Evolutionary conservation across 23 tunicate genomes (phyloP).

Genomic region (Botrylloides violaceus): DNA sequence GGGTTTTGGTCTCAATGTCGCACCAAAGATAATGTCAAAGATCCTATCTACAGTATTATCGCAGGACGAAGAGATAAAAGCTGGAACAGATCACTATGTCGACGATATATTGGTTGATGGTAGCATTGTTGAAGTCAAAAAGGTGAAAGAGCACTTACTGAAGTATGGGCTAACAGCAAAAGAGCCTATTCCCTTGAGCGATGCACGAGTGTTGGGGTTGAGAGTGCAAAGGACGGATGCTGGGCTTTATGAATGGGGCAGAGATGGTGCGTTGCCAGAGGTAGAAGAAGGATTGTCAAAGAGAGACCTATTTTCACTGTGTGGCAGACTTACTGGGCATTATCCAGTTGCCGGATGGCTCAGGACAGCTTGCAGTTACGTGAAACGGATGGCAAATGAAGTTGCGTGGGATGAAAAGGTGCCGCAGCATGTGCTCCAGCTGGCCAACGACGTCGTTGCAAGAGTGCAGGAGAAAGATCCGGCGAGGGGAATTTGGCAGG

Average conservation of each 20-base stretch:
- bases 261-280: neutral
- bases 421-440: neutral
- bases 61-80: neutral
- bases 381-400: neutral
- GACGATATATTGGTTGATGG: constrained; percentile 16
- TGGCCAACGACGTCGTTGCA: neutral
- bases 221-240: neutral
- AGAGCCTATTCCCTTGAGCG: neutral
- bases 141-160: neutral
- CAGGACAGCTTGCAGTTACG: constrained; percentile 18
- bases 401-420: constrained; percentile 3
- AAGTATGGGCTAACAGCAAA: constrained; percentile 1
- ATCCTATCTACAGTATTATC: neutral
- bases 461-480: constrained; percentile 3
- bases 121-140: constrained; percentile 1
- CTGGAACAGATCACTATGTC: constrained; percentile 13
- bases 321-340: constrained; percentile 18
- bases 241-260: neutral
- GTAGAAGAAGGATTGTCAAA: neutral
- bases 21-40: neutral
- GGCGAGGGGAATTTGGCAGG: constrained; percentile 22
- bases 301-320: constrained; percentile 15
- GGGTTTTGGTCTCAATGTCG: neutral
- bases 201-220: constrained; percentile 2
- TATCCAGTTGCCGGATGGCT: constrained; percentile 25